Percentiles rank a stretch among this genome's conserved stretches.
phyloP scores from a whole-genome alignment of 2,888 invertebrate species.

The Xanthia togata region DNA sequence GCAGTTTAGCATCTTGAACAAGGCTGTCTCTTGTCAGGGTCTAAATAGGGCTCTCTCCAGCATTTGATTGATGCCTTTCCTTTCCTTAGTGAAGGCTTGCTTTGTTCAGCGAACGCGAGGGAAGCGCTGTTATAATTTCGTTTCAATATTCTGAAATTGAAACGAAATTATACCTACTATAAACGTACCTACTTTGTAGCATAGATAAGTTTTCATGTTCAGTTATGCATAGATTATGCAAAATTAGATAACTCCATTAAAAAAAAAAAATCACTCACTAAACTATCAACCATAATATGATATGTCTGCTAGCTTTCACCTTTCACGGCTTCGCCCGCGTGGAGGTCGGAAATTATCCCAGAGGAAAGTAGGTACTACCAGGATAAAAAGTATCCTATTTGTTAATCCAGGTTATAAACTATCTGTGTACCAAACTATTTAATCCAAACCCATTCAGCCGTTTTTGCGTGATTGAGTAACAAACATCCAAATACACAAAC shows the following conservation, averaged over 20 bases:
- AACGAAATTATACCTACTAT: neutral
- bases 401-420: too few relatives aligned
- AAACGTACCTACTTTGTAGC: neutral
- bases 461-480: too few relatives aligned
- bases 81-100: neutral
- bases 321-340: too few relatives aligned
- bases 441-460: too few relatives aligned
- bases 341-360: too few relatives aligned
- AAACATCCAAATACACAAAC: too few relatives aligned
- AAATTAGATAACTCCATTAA: neutral
- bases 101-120: constrained; percentile 1
- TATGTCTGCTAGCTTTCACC: neutral
- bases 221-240: neutral
- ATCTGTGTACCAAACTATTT: too few relatives aligned
- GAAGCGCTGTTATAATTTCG: neutral
- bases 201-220: neutral
- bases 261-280: neutral
- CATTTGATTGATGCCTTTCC: constrained; percentile 29
- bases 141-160: neutral
- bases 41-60: neutral
- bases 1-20: constrained; percentile 12
- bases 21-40: constrained; percentile 4
- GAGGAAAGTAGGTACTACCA: too few relatives aligned
- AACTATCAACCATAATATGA: neutral
- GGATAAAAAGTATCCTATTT: too few relatives aligned